These are phyloP conservation scores for Clarias macrocephalus DNA, from an alignment of 2,113 vertebrate species.

Conservation along the genomic window DNA sequence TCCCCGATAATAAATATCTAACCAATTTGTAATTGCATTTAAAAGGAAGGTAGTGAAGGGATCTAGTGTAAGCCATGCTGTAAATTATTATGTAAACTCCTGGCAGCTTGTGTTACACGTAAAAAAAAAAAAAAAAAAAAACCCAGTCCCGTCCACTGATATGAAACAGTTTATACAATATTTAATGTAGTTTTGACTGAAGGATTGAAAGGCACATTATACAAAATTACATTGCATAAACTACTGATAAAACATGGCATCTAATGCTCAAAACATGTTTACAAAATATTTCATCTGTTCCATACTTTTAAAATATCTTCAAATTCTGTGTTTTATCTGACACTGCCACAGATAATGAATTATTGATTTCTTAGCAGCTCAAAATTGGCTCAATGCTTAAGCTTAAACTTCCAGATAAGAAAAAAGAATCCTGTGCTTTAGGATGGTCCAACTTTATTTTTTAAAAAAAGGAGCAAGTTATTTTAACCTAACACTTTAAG, in stretches of 20 bases:
- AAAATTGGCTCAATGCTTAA: slow-evolving; percentile 31
- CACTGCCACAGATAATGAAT: background rate
- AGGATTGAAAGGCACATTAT: slow-evolving; percentile 25
- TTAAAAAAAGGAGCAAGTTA: background rate
- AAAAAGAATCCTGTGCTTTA: slow-evolving; percentile 1
- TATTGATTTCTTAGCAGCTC: background rate
- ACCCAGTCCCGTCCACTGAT: background rate
- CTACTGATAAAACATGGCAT: slow-evolving; percentile 66
- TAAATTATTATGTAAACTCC: background rate
- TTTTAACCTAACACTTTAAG: slow-evolving; percentile 33
- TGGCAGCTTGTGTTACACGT: background rate
- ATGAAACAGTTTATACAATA: background rate
- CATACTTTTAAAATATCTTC: background rate
- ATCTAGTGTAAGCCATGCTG: background rate
- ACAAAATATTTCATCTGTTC: slow-evolving; percentile 23
- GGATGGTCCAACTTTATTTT: slow-evolving; percentile 3
- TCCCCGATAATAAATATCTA: background rate
- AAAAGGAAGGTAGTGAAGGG: background rate
- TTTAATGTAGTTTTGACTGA: background rate
- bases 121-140: slow-evolving; percentile 31
- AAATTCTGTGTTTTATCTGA: slow-evolving; percentile 15
- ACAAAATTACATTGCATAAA: slow-evolving; percentile 44
- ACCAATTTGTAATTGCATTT: background rate
- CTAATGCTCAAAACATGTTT: slow-evolving; percentile 61
- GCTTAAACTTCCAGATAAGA: background rate